Percentiles rank a stretch among this genome's conserved stretches.
Evolutionary conservation across 2,797 vertebrate genomes (phyloP).

Genomic region (Notolabrus celidotus): DNA sequence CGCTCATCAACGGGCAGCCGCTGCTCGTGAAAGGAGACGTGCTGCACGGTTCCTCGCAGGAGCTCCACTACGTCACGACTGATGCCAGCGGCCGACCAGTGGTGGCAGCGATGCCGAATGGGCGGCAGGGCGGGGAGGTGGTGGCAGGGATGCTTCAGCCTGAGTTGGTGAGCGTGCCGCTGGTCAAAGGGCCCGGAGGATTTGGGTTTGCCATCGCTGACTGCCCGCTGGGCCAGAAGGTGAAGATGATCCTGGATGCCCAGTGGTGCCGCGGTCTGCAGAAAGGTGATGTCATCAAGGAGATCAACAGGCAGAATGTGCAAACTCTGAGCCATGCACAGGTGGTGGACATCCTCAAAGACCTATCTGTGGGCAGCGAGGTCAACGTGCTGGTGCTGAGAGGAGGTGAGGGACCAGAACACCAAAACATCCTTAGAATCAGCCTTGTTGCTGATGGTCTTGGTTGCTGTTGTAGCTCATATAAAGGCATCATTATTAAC

Average conservation of each 20-base stretch:
- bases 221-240: constrained; percentile 96
- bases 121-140: constrained; percentile 85
- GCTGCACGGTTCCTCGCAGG: constrained; percentile 87
- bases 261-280: constrained; percentile 97
- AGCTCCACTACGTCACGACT: constrained; percentile 86
- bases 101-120: constrained; percentile 84
- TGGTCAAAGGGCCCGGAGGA: constrained; percentile 96
- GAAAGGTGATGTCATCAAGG: constrained; percentile 97
- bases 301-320: constrained; percentile 96
- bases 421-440: too few relatives aligned
- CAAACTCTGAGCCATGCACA: constrained; percentile 94
- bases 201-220: constrained; percentile 99
- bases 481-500: too few relatives aligned
- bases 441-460: background rate
- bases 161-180: constrained; percentile 92
- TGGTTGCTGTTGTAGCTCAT: background rate
- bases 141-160: constrained; percentile 83
- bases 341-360: constrained; percentile 98
- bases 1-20: constrained; percentile 84
- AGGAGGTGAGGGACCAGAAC: constrained; percentile 88
- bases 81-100: constrained; percentile 82
- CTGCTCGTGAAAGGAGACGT: constrained; percentile 89
- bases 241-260: constrained; percentile 98
- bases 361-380: constrained; percentile 93
- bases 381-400: constrained; percentile 93